A percentile compares a stretch with the other conserved stretches of the same genome.
These are phyloP conservation scores for Struthidea cinerea DNA, from an alignment of 2,113 vertebrate species.

Conservation along the genomic window DNA sequence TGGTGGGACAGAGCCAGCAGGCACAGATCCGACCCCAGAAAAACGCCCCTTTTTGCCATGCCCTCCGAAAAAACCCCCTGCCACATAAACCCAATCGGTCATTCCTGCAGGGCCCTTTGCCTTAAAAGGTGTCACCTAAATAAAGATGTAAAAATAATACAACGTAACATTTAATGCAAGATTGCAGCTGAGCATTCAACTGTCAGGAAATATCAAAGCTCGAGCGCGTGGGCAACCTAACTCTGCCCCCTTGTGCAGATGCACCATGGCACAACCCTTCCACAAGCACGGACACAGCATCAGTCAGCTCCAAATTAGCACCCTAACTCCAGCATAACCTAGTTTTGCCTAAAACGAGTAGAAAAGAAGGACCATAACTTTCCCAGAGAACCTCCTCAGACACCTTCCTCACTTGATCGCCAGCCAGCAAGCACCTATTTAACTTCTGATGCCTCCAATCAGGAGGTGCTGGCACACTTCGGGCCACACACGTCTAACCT, in stretches of 20 bases:
- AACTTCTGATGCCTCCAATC: neutral
- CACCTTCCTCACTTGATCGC: neutral
- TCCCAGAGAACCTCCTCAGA: neutral
- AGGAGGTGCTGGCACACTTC: neutral
- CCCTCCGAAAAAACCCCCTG: fast-evolving
- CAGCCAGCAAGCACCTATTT: neutral
- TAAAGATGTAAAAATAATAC: constrained; percentile 22
- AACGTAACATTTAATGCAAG: neutral
- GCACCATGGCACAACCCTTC: neutral
- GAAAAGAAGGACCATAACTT: neutral
- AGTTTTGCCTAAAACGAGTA: neutral
- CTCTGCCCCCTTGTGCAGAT: constrained; percentile 52
- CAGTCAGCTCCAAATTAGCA: neutral
- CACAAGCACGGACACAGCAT: fast-evolving
- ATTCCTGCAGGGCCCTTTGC: neutral
- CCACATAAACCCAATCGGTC: neutral
- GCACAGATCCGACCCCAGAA: neutral
- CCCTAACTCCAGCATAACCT: neutral
- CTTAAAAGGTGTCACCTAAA: constrained; percentile 44
- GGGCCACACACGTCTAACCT: neutral
- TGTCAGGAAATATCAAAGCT: constrained; percentile 29
- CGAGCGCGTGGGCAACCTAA: constrained; percentile 13
- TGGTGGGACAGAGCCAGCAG: neutral
- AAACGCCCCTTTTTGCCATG: fast-evolving
- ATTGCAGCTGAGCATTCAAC: constrained; percentile 25